Conservation (phyloP, 2,888 invertebrate genomes). For the Apodemia zela region DNA sequence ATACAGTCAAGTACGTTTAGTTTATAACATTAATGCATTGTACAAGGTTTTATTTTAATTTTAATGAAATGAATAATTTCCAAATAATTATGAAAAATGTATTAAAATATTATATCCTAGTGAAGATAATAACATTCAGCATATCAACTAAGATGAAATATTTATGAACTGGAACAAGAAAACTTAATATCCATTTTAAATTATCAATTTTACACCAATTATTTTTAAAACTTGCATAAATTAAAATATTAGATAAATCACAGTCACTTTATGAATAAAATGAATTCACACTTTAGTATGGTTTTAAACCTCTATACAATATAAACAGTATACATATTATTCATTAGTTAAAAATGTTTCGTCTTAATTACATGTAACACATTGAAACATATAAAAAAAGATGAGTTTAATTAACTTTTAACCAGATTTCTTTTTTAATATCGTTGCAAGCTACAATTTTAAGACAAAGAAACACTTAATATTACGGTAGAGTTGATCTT, state of each 20-base stretch:
- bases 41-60: conserved; percentile 4
- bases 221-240: too few relatives aligned
- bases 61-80: background rate
- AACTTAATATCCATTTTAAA: too few relatives aligned
- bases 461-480: conserved; percentile 11
- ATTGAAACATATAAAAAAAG: background rate
- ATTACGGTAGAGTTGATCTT: conserved; percentile 5
- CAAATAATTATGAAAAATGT: background rate
- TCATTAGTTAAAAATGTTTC: background rate
- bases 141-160: too few relatives aligned
- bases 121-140: background rate
- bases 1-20: background rate
- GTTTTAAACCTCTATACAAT: too few relatives aligned
- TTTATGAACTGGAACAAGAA: too few relatives aligned
- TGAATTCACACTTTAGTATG: too few relatives aligned
- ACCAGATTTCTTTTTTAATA: background rate
- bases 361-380: background rate
- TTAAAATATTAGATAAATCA: too few relatives aligned
- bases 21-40: background rate
- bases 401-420: background rate
- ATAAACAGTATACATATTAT: too few relatives aligned
- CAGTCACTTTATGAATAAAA: too few relatives aligned
- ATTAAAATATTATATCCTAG: background rate
- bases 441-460: background rate
- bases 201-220: too few relatives aligned